Evolutionary conservation across 2,888 invertebrate species (phyloP).

Genomic region (Chaetogeoica ovagalla): DNA sequence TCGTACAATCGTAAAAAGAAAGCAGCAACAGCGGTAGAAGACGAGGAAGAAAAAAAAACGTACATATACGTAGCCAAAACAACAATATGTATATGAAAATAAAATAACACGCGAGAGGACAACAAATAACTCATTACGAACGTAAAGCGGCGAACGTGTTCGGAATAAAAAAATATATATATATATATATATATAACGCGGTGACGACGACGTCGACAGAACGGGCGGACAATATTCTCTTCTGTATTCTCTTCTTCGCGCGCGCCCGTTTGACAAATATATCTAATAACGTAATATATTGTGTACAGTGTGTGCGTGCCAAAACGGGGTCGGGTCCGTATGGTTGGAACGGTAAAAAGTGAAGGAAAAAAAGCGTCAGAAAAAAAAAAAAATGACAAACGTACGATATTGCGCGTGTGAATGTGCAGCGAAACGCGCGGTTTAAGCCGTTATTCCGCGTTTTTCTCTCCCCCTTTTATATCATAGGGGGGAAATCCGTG

Average conservation of each 20-base stretch:
- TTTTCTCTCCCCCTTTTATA: neutral
- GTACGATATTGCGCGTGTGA: too few species aligned
- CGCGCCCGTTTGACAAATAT: slow-evolving; percentile 13
- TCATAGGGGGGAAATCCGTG: neutral
- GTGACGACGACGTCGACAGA: neutral
- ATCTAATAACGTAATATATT: neutral
- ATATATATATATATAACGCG: too few species aligned
- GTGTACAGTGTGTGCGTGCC: neutral
- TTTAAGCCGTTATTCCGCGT: too few species aligned
- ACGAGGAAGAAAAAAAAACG: neutral
- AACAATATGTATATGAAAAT: slow-evolving; percentile 16
- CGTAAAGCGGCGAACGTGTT: slow-evolving; percentile 52
- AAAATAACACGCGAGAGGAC: slow-evolving; percentile 14
- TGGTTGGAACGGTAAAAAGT: too few species aligned
- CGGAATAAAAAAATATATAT: slow-evolving; percentile 22
- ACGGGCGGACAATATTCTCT: neutral
- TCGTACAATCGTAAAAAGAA: slow-evolving; percentile 9
- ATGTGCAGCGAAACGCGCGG: neutral
- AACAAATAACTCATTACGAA: slow-evolving; percentile 53
- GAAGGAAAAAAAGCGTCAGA: too few species aligned
- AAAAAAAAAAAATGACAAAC: too few species aligned
- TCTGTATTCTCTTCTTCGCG: neutral
- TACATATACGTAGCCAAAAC: neutral
- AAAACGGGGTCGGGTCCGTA: neutral
- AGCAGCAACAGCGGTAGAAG: neutral